Conservation (phyloP, 2,888 invertebrate species). For the Lasioglossum villosulum region DNA sequence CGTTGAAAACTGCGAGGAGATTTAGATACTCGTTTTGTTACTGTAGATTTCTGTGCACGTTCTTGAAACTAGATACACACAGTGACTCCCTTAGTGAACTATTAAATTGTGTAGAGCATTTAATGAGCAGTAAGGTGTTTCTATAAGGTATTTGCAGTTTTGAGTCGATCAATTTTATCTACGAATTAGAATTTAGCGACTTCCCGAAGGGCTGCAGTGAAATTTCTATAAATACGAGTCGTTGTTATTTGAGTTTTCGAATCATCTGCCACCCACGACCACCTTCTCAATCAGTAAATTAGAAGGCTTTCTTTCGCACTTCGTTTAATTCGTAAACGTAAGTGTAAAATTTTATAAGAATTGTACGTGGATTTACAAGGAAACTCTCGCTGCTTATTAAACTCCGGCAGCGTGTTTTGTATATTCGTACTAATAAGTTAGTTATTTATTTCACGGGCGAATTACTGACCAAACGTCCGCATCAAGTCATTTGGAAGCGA, state of each 20-base stretch:
- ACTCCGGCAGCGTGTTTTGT: background rate
- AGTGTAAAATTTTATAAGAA: background rate
- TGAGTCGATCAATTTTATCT: background rate
- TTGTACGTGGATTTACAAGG: background rate
- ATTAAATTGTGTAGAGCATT: background rate
- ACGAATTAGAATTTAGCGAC: background rate
- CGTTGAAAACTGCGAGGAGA: background rate
- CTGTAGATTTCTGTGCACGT: background rate
- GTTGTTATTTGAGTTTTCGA: background rate
- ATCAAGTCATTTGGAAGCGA: constrained; percentile 21
- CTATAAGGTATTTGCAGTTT: background rate
- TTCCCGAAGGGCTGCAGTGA: no score
- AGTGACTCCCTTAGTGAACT: background rate
- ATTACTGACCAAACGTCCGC: constrained; percentile 1
- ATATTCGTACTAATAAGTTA: background rate
- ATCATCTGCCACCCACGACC: background rate
- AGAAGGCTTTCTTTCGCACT: background rate
- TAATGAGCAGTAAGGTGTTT: background rate
- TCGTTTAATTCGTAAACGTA: background rate
- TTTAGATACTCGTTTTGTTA: background rate
- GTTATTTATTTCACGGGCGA: background rate
- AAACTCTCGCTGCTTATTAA: background rate
- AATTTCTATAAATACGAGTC: background rate
- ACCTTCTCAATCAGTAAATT: background rate
- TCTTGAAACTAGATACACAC: background rate